Conservation (phyloP, 2,888 invertebrate genomes). For the Drosophila kanekoi region DNA sequence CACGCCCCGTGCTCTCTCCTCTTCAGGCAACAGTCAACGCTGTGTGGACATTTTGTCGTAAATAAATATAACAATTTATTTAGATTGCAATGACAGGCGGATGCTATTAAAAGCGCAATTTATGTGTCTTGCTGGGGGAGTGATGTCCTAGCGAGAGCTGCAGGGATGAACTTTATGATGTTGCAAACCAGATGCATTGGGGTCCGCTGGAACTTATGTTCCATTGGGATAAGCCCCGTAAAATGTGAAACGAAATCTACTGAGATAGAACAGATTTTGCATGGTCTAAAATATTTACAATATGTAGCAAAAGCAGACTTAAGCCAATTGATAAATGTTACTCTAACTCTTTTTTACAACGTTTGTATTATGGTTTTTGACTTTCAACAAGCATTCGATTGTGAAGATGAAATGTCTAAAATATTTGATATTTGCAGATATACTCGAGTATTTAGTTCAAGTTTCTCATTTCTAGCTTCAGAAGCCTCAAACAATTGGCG, state of each 20-base stretch:
- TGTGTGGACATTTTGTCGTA: slow-evolving; percentile 76
- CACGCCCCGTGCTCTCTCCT: slow-evolving; percentile 12
- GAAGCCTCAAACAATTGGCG: too few species aligned
- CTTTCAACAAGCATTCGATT: neutral
- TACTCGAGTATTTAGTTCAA: too few species aligned
- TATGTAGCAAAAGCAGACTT: neutral
- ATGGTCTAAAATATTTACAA: slow-evolving; percentile 3
- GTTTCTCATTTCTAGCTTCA: too few species aligned
- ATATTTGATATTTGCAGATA: too few species aligned
- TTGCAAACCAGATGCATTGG: slow-evolving; percentile 56
- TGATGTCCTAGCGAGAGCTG: slow-evolving; percentile 36
- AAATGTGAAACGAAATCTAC: slow-evolving; percentile 9
- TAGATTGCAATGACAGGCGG: slow-evolving; percentile 82
- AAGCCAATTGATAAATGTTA: slow-evolving; percentile 11
- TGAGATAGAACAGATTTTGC: neutral
- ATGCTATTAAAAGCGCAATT: slow-evolving; percentile 79
- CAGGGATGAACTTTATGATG: slow-evolving; percentile 56
- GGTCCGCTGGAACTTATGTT: slow-evolving; percentile 20
- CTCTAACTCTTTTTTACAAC: too few species aligned
- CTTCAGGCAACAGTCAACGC: neutral
- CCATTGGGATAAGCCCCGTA: slow-evolving; percentile 23
- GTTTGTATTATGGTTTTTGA: too few species aligned
- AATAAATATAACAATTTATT: slow-evolving; percentile 83
- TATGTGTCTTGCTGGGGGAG: slow-evolving; percentile 61
- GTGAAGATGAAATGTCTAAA: too few species aligned